phyloP scores from a whole-genome alignment of 2,113 vertebrate genomes.

The Pipa parva region DNA sequence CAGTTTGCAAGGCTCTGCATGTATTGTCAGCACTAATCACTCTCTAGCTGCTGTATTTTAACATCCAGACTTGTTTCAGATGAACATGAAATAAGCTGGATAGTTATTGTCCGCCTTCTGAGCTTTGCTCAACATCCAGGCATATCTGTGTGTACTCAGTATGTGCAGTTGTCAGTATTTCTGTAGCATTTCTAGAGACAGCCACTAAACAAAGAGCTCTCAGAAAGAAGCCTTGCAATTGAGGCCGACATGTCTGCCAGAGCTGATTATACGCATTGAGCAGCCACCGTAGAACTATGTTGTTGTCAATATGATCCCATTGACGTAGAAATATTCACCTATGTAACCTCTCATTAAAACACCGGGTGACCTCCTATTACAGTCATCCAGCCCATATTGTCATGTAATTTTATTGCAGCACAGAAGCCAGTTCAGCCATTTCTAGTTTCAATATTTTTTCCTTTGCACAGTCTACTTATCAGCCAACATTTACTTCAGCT shows the following conservation, averaged over 20 bases:
- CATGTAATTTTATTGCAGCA: neutral
- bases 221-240: conserved; percentile 1
- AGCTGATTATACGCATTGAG: conserved; percentile 52
- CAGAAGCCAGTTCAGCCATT: neutral
- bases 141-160: conserved; percentile 10
- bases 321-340: conserved; percentile 27
- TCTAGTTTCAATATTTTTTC: neutral
- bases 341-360: neutral
- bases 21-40: conserved; percentile 27
- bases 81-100: conserved; percentile 26
- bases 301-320: conserved; percentile 48
- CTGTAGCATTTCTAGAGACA: conserved; percentile 1
- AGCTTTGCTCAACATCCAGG: neutral
- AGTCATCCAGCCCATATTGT: neutral
- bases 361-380: neutral
- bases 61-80: conserved; percentile 15
- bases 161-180: conserved; percentile 12
- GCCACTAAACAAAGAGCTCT: conserved; percentile 23
- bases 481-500: neutral
- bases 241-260: conserved; percentile 18
- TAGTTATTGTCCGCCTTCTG: conserved; percentile 1
- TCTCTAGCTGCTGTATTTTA: conserved; percentile 9
- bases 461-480: no score
- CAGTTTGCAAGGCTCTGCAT: conserved; percentile 9
- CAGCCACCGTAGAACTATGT: conserved; percentile 50